Base-by-base conservation (phyloP, 30 jellyfish, hydroid and myxozoan species). In the Aurelia sp. region DNA sequence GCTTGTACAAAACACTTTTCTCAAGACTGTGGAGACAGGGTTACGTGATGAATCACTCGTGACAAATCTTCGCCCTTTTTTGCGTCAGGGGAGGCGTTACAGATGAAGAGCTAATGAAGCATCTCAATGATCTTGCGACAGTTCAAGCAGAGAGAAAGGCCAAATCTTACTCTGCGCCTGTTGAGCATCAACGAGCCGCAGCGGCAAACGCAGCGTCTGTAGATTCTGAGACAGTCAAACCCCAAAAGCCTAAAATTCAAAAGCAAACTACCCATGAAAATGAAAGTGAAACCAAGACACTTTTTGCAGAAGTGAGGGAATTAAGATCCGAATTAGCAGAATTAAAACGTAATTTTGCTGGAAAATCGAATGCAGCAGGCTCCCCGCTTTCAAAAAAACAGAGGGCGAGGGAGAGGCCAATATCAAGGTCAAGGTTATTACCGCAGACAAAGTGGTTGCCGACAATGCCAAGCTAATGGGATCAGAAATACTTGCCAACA, bases 101-200 rank as follows among this genome's bases (percentile, higher is more conserved):
- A 21, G 91, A 81, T 66, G 84, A 81, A 51, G 84, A 81, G 52
- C 23, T 81, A 6, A 47, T 81, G 76, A 53, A 81, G 61, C 53
- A 69, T 66, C 62, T 81, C 40, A 81, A 66, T 51, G 75, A 66
- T 44, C 75, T 69, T 50, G 84, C 75, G 64, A 69, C 84, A 41
- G 79, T 51, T 66, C 75, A 64, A 69, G 83, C 84, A 17, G 91
- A 81, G 83, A 60, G 79, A 62, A 78, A 78, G 62, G 89, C 89
- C 62, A 78, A 78, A 78, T 58, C 84, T 15, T 40, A 37, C 15
- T 72, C 78, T 61, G 89, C 89, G 68, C 76, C 69, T 31, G 79
- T 80, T 78, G 79, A 31, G 79, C 84, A 55, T 74, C 85, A 18
- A 71, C 82, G 82, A 71, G 82, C 82, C 59, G 82, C 73, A 52